These are phyloP conservation scores for Drosophila equinoxialis DNA, from an alignment of 1,140 invertebrate species.

Conservation along the genomic window DNA sequence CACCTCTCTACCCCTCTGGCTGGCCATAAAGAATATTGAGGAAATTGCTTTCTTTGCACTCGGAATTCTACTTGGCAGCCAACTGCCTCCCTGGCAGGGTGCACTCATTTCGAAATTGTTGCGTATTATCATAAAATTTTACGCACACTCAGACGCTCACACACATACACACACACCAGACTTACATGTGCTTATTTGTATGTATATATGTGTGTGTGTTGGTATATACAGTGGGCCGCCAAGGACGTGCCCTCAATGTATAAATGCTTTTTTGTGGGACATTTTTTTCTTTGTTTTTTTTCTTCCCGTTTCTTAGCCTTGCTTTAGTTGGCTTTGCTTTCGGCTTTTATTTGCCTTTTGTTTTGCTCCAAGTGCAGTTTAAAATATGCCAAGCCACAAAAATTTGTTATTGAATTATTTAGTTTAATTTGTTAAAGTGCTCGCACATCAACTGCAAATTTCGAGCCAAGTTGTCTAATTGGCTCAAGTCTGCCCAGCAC, in stretches of 20 bases:
- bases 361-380: conserved; percentile 35
- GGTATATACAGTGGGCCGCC: conserved; percentile 8
- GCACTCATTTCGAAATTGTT: conserved; percentile 77
- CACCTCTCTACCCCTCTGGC: background rate
- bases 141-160: conserved; percentile 52
- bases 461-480: conserved; percentile 50
- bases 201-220: background rate
- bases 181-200: background rate
- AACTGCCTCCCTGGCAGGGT: conserved; percentile 54
- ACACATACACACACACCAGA: background rate
- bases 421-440: conserved; percentile 64
- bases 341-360: conserved; percentile 50
- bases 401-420: conserved; percentile 52
- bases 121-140: conserved; percentile 77
- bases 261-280: conserved; percentile 44
- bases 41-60: conserved; percentile 79
- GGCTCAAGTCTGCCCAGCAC: background rate
- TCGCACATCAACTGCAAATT: conserved; percentile 38
- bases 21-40: conserved; percentile 73
- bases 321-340: conserved; percentile 30
- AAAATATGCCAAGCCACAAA: conserved; percentile 40
- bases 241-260: conserved; percentile 58
- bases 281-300: conserved; percentile 28
- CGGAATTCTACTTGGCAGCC: conserved; percentile 46
- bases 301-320: background rate